Conservation (phyloP, 2,113 vertebrate genomes). For the Neotragus pygmaeus region DNA sequence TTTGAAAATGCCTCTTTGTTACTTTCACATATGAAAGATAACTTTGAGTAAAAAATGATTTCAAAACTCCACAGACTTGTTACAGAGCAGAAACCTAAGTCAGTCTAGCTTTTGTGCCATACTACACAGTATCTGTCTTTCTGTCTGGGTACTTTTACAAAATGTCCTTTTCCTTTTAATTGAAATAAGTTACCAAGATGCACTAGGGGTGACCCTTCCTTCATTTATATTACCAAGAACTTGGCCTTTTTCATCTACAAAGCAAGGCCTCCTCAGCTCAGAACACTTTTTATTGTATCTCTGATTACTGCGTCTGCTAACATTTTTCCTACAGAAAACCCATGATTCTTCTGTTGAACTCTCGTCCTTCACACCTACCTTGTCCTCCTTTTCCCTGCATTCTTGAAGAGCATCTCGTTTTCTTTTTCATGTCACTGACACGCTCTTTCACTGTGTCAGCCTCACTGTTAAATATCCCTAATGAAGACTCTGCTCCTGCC, state of each 20-base stretch:
- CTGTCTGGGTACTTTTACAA: not conserved
- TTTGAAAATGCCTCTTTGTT: not conserved
- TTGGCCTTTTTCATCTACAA: not conserved
- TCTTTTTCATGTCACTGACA: not conserved
- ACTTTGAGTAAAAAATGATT: not conserved
- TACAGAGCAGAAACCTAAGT: not conserved
- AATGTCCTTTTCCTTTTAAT: not conserved
- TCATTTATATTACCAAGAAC: not conserved
- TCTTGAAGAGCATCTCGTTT: not conserved
- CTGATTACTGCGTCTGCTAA: not conserved
- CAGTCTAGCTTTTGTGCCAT: not conserved
- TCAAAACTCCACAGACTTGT: not conserved
- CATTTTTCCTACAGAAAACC: not conserved
- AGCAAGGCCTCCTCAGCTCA: not conserved
- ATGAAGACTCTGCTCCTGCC: not conserved
- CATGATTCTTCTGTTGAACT: not conserved
- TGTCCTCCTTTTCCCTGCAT: not conserved
- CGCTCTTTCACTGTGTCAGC: not conserved
- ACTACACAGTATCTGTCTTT: not conserved
- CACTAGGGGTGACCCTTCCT: not conserved
- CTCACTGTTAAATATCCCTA: not conserved
- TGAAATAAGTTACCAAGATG: not conserved
- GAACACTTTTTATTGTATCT: not conserved
- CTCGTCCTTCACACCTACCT: not conserved
- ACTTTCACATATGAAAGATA: not conserved